phyloP scores from a whole-genome alignment of 1,140 invertebrate species.

The Aphaenogaster rudis region DNA sequence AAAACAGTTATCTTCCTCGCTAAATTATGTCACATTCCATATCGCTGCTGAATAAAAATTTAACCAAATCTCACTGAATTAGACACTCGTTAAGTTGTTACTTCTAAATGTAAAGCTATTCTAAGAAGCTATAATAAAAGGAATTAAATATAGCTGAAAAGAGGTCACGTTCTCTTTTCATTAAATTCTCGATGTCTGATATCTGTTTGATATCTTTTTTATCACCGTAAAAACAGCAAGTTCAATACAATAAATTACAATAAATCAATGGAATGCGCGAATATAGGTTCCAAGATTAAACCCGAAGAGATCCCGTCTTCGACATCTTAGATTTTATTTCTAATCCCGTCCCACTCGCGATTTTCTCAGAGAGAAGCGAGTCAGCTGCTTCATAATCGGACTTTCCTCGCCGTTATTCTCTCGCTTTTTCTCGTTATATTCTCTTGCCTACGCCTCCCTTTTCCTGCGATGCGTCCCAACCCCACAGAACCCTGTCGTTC shows the following conservation, averaged over 20 bases:
- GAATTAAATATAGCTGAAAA: background rate
- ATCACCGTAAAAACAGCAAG: background rate
- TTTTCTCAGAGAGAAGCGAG: constrained; percentile 5
- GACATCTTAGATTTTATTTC: constrained; percentile 44
- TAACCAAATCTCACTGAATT: background rate
- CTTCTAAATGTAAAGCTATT: background rate
- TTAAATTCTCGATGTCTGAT: background rate
- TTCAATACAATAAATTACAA: background rate
- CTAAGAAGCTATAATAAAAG: background rate
- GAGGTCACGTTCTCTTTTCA: background rate
- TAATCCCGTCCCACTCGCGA: constrained; percentile 20
- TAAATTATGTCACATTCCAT: background rate
- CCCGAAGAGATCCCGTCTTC: background rate
- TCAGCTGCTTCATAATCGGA: constrained; percentile 46
- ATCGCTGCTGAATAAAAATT: background rate
- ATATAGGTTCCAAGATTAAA: constrained; percentile 22
- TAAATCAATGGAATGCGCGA: background rate
- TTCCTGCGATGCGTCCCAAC: constrained; percentile 7
- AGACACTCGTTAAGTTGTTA: background rate
- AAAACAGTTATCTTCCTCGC: too few relatives aligned
- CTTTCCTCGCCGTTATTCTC: constrained; percentile 27
- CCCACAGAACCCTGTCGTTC: constrained; percentile 25
- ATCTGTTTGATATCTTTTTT: background rate
- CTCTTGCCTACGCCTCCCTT: background rate
- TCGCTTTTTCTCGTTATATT: constrained; percentile 39